Percentiles rank a stretch among this genome's conserved stretches.
Conservation (phyloP, 2,888 invertebrate genomes). For the Conistra vaccinii region DNA sequence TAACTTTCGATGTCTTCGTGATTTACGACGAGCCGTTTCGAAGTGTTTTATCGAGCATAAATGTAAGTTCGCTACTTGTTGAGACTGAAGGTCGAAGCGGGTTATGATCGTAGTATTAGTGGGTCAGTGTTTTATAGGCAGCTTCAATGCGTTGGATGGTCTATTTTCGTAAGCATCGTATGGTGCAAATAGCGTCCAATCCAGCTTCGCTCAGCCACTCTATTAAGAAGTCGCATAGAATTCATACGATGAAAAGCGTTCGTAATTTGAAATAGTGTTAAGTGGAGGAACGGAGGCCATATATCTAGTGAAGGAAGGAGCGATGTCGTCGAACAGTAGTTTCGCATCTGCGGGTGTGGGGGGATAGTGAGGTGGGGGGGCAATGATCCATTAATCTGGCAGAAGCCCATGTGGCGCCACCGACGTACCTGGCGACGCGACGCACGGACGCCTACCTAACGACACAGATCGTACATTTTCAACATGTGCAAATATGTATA, state of each 20-base stretch:
- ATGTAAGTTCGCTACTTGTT: conserved; percentile 89
- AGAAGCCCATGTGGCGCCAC: conserved; percentile 95
- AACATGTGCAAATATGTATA: conserved; percentile 80
- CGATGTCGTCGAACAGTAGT: conserved; percentile 87
- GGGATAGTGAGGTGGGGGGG: conserved; percentile 89
- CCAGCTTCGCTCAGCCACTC: conserved; percentile 24
- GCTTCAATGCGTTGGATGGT: conserved; percentile 65
- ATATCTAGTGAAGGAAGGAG: conserved; percentile 84
- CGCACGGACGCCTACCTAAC: conserved; percentile 90
- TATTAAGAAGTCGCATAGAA: conserved; percentile 56
- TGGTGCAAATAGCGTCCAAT: conserved; percentile 66
- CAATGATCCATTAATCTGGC: conserved; percentile 96
- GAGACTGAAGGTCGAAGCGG: conserved; percentile 86
- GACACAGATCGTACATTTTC: conserved; percentile 83
- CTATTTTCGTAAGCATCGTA: conserved; percentile 69
- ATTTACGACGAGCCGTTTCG: conserved; percentile 88
- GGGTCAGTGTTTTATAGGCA: conserved; percentile 81
- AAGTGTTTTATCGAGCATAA: conserved; percentile 91
- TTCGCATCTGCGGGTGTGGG: conserved; percentile 82
- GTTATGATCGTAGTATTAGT: conserved; percentile 80
- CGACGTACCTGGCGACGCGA: conserved; percentile 89
- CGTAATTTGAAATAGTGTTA: conserved; percentile 75
- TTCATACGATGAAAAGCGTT: conserved; percentile 51
- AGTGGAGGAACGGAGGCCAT: conserved; percentile 79
- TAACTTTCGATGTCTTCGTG: conserved; percentile 89